Base-by-base conservation (phyloP, 2,888 invertebrate genomes). In the Prostheceraeus crozeri region DNA sequence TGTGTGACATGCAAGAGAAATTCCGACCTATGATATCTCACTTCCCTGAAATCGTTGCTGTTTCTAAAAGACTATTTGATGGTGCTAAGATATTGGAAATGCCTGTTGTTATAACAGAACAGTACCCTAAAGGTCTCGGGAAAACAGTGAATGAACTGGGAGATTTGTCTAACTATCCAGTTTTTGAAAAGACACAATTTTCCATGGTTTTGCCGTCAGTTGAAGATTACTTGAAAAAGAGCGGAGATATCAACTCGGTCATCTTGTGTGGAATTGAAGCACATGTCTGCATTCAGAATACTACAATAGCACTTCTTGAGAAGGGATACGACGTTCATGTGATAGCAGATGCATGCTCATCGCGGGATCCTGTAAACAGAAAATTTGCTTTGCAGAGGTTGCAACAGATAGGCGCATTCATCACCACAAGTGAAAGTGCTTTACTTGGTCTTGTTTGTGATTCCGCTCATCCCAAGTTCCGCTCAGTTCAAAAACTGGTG, bases 251-350 rank as follows among this genome's bases (percentile, higher is more conserved):
- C 6, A 73, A 79, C 33, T 80, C 81, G 1, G 66, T 75, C 3
- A 63, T 76, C 19, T 59, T 75, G 11, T 74, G 73, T 69, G 76
- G 76, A 8, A 76, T 79, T n/a, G 80, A 87, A 83, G 80, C 85
- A 0, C 87, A 87, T 66, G 83, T 84, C 0, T 87, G 87, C 70
- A 79, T 87, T 4, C 85, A 86, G 68, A 85, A 85, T 70, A 86
- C 87, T 0, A 85, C 84, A 0, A 81, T 85, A 54, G 86, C 87
- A 72, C 73, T 86, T 1, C 71, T 84, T 35, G 80, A 79, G 52
- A 74, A 80, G 62, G 80, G 80, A 28, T 78, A 79, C 48, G 78
- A 81, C 66, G 87, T 87, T 0, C 86, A 86, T 70, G 78, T 86
- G 1, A 78, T 85, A 6, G 87, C 85, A 3, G 87, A 88, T 71